Conservation (phyloP, 2,113 vertebrate genomes). For the Holacanthus passer region DNA sequence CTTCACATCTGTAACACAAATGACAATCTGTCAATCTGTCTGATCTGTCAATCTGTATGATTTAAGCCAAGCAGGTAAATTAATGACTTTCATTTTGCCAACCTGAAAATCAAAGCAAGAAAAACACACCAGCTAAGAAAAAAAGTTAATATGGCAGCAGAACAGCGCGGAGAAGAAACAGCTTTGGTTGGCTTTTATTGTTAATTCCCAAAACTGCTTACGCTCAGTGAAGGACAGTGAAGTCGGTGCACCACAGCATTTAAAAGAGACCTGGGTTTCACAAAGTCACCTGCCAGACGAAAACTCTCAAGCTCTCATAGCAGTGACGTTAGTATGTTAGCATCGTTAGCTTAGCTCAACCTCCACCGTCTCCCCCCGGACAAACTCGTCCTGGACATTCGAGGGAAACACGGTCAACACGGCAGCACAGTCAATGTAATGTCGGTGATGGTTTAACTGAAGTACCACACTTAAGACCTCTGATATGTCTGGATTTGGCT, state of each 20-base stretch:
- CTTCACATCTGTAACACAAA: conserved; percentile 87
- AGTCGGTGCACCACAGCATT: neutral
- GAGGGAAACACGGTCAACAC: no score
- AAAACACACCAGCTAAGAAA: neutral
- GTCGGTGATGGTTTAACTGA: no score
- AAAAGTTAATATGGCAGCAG: neutral
- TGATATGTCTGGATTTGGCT: no score
- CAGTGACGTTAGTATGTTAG: conserved; percentile 4
- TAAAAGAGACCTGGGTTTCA: neutral
- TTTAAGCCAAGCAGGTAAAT: neutral
- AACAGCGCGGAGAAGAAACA: neutral
- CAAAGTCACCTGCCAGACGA: neutral
- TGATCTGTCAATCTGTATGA: no score
- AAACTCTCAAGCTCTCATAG: neutral
- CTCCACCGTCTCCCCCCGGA: no score
- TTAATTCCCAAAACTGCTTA: neutral
- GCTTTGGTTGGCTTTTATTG: neutral
- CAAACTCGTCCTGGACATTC: no score
- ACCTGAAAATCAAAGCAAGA: neutral
- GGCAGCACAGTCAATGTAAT: no score
- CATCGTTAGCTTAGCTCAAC: no score
- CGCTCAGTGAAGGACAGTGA: neutral
- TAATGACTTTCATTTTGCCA: neutral
- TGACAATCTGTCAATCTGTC: neutral
- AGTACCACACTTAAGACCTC: no score